Percentiles rank a stretch among this genome's conserved stretches.
phyloP scores from a whole-genome alignment of 2,797 vertebrate genomes.

The Parotocinclus haroldoi region DNA sequence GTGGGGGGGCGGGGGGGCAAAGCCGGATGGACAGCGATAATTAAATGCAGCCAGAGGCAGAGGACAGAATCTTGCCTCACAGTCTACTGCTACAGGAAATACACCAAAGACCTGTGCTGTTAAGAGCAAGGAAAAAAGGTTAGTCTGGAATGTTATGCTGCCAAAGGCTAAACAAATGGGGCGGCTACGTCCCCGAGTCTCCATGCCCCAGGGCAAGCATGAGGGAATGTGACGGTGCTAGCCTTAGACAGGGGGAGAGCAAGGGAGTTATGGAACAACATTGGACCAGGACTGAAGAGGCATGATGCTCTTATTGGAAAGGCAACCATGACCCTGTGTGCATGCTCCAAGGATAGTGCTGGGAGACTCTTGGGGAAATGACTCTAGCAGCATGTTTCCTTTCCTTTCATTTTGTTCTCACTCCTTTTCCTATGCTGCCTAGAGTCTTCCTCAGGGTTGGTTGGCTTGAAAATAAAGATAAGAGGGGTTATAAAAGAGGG shows the following conservation, averaged over 20 bases:
- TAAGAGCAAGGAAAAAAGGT: neutral
- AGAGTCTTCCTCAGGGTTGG: constrained; percentile 48
- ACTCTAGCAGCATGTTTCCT: constrained; percentile 48
- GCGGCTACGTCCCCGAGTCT: neutral
- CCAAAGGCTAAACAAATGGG: neutral
- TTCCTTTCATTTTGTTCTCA: constrained; percentile 55
- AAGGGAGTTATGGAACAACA: neutral
- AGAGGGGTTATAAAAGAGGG: neutral
- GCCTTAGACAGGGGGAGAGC: neutral
- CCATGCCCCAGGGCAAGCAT: neutral
- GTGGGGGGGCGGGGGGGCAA: constrained; percentile 43
- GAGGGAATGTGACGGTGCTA: neutral
- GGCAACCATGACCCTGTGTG: constrained; percentile 26
- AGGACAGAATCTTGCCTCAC: neutral
- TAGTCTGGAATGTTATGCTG: constrained; percentile 10
- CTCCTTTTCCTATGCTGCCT: constrained; percentile 50
- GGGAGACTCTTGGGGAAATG: constrained; percentile 61
- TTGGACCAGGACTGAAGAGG: neutral
- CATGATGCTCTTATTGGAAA: too few relatives aligned
- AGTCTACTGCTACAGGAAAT: neutral
- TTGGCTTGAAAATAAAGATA: constrained; percentile 36
- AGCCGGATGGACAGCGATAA: constrained; percentile 17
- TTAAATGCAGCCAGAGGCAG: constrained; percentile 8
- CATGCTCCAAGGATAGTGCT: constrained; percentile 43
- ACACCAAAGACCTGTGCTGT: neutral